Evolutionary conservation across 1,140 invertebrate genomes (phyloP), one percentile per base, ranked within the genome.

Genomic region (Pomacea maculata): DNA sequence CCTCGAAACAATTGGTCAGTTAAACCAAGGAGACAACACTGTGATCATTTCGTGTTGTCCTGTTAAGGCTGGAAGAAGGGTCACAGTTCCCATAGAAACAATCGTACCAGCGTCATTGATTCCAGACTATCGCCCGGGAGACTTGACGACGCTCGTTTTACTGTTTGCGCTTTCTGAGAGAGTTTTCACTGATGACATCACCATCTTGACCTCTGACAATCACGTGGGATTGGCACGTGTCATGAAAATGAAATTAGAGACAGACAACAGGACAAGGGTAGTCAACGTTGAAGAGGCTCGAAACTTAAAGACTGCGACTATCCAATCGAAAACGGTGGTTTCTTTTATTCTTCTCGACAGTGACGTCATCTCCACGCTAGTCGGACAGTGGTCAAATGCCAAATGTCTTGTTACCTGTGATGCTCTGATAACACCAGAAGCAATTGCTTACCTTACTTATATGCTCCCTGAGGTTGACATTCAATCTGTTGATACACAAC

Each of bases 91-190:
- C 0, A 15, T 52, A 55, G 68, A 52, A 14, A 71, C 80, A 29
- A 78, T 63, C 0, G 15, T 82, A 21, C 64, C 45, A 17, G 61
- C 64, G 8, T 57, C 78, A 57, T 54, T 68, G 68, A 76, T 82
- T 61, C 61, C 80, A 25, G 80, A 77, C 65, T 82, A 82, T 45
- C 76, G 75, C 29, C 61, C 72, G 17, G 81, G 81, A 63, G 81
- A 82, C 65, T 72, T 82, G 9, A 79, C 76, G n/a, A 75, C 67
- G 54, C 70, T 82, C 1, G 81, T 82, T 29, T 54, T 82, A 4
- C 45, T 82, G 45, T 79, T 72, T 77, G n/a, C 11, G 2, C 63
- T 79, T n/a, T 21, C 54, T 3, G 55, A 68, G 14, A 29, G 68
- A 45, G 72, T 82, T 21, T 19, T 5, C 4, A 54, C 71, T 29